Evolutionary conservation across 2,113 vertebrate genomes (phyloP), one percentile per base, ranked within the genome.

Genomic region (Microtus richardsoni): DNA sequence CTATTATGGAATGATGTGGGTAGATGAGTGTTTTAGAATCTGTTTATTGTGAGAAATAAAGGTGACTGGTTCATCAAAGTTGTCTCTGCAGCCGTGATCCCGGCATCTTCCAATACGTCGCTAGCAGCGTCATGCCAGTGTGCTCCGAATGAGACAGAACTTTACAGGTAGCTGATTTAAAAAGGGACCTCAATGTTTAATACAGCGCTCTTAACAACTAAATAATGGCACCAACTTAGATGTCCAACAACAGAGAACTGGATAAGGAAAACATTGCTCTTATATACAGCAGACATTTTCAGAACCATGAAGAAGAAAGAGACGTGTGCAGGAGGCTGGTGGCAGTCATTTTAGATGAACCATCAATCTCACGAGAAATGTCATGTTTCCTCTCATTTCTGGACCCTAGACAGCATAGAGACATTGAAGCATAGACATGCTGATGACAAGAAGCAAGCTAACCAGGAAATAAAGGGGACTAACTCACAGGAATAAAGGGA

Each of bases 41-140:
- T 95, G 83, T 84, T 95, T 93, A 89, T 74, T 82, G 26, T 47
- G 49, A 96, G 68, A 96, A 95, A 96, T 71, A 94, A 96, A 91
- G 49, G 10, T 44, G 68, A 58, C 47, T 54, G 75, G 36, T 95
- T 60, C 62, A 71, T 75, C 64, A 82, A 93, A 83, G 24, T 87
- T 16, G 93, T 33, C 33, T 86, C 78, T 96, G 54, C 39, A 93
- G 28, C 74, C 7, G 33, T 16, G 82, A n/a, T 16, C 14, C 22
- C 71, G 62, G 82, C 5, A 88, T 77, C 88, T 92, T 92, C 88
- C 44, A 94, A 54, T 2, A 75, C 73, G 70, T 71, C 82, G 28
- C 39, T 60, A 91, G 44, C 4, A 36, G 62, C 12, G 71, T 82
- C 91, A 90, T 41, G 28, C 7, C 26, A 47, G 66, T 49, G 60